Evolutionary conservation across 2,797 vertebrate species (phyloP), one percentile per base, ranked within the genome.

Genomic region (Knipowitschia caucasica): DNA sequence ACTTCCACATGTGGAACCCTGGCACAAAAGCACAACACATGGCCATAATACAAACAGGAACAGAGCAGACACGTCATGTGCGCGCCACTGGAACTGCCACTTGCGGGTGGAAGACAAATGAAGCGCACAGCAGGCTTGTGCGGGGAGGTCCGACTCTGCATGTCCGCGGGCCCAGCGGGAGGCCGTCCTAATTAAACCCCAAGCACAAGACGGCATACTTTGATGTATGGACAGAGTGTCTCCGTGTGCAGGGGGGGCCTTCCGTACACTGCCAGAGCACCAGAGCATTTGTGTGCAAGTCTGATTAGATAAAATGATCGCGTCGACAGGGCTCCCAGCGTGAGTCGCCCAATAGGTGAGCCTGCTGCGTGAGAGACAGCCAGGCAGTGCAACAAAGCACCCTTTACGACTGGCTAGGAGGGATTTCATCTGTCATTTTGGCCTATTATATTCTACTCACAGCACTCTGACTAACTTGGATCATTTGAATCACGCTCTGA

Each of bases 401-500:
- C 53, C 62, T 72, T 64, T 64, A 56, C 42, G 15, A 68, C 51
- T 70, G 24, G 49, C 69, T 69, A 26, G 51, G 51, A 75, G 56
- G 54, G 66, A 64, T 71, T 75, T 71, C 57, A 59, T 63, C 61
- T 71, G 62, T 75, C 64, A 78, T 70, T 75, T 65, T 57, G 21
- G 34, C 56, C 44, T 54, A 64, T 77, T 75, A 63, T 63, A 77
- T 77, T 78, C 68, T 57, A 43, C 61, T 77, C 74, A 67, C 62
- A 57, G 64, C 51, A 50, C 63, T 69, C 60, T 58, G 72, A 63
- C 66, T 62, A 77, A 72, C 57, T 27, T 67, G 63, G 71, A 53
- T 74, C 68, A 80, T 73, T 53, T 58, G 56, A 68, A 73, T 65
- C 54, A 45, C 47, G 53, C 51, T 8, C 52, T 11, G 23, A 44